Percentiles rank a stretch among this genome's conserved stretches.
Conservation (phyloP, 2,113 vertebrate genomes). For the Nothocercus nigrocapillus region DNA sequence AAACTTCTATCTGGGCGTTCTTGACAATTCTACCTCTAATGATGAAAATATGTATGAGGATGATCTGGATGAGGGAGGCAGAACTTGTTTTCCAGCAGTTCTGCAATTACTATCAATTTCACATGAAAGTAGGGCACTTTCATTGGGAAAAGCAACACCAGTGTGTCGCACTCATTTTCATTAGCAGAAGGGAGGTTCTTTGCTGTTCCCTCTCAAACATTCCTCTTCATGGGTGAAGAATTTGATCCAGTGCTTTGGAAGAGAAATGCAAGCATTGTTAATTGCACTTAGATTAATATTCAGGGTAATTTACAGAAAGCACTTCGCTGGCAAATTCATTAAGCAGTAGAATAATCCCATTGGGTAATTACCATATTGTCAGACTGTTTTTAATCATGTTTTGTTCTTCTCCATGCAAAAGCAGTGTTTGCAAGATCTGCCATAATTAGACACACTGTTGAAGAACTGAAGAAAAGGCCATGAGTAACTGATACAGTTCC, state of each 20-base stretch:
- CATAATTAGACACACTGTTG: not conserved
- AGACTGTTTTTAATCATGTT: slow-evolving; percentile 16
- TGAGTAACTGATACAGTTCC: not conserved
- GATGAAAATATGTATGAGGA: not conserved
- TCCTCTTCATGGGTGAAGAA: not conserved
- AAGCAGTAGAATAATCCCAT: not conserved
- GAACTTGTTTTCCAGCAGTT: not conserved
- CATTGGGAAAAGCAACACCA: not conserved
- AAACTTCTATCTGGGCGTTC: not conserved
- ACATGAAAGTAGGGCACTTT: slow-evolving; percentile 14
- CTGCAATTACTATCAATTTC: not conserved
- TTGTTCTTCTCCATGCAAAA: not conserved
- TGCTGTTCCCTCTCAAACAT: not conserved
- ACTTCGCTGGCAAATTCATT: not conserved
- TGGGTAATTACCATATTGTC: not conserved
- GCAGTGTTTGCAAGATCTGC: not conserved
- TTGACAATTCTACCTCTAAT: slow-evolving; percentile 16
- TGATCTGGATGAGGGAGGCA: not conserved
- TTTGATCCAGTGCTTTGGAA: not conserved
- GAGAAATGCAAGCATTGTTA: slow-evolving; percentile 23
- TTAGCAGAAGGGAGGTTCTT: not conserved
- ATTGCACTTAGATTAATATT: slow-evolving; percentile 38
- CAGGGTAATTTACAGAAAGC: slow-evolving; percentile 28
- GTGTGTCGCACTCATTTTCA: not conserved
- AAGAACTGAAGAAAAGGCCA: not conserved